These are phyloP conservation scores for Subanguina moxae DNA, from an alignment of 1,140 invertebrate genomes.

Conservation along the genomic window DNA sequence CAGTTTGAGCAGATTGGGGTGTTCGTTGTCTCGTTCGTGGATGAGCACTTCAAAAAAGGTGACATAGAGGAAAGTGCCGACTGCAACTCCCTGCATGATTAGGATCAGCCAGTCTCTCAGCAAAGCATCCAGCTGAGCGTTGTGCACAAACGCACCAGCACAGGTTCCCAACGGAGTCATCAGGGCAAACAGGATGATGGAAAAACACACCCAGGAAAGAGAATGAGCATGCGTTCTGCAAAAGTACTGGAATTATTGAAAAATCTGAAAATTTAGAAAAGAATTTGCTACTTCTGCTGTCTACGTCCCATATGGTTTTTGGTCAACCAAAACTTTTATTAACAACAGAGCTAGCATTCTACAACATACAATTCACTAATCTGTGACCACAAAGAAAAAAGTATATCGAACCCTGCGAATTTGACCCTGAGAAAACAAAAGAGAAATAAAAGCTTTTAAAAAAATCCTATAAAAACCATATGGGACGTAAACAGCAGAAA, in stretches of 20 bases:
- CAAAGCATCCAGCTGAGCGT: slow-evolving; percentile 27
- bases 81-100: slow-evolving; percentile 50
- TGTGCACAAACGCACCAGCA: slow-evolving; percentile 44
- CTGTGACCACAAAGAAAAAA: too few species aligned
- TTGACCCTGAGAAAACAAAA: too few species aligned
- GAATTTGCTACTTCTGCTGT: too few species aligned
- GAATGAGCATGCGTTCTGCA: slow-evolving; percentile 50
- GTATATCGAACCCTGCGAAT: too few species aligned
- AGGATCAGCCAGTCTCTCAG: slow-evolving; percentile 45
- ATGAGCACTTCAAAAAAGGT: slow-evolving; percentile 58
- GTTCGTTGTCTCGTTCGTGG: slow-evolving; percentile 57
- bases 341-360: too few species aligned
- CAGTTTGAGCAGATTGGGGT: slow-evolving; percentile 52
- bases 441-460: too few species aligned
- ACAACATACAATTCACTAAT: too few species aligned
- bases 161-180: slow-evolving; percentile 52
- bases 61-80: slow-evolving; percentile 57
- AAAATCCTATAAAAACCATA: too few species aligned
- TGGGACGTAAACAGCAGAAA: too few species aligned
- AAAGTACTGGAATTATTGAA: background rate
- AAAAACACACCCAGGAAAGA: slow-evolving; percentile 42
- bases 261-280: too few species aligned
- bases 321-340: too few species aligned
- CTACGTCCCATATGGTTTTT: too few species aligned
- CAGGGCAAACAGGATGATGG: slow-evolving; percentile 44